Evolutionary conservation across 2,888 invertebrate species (phyloP).

Genomic region (Nemurella pictetii): DNA sequence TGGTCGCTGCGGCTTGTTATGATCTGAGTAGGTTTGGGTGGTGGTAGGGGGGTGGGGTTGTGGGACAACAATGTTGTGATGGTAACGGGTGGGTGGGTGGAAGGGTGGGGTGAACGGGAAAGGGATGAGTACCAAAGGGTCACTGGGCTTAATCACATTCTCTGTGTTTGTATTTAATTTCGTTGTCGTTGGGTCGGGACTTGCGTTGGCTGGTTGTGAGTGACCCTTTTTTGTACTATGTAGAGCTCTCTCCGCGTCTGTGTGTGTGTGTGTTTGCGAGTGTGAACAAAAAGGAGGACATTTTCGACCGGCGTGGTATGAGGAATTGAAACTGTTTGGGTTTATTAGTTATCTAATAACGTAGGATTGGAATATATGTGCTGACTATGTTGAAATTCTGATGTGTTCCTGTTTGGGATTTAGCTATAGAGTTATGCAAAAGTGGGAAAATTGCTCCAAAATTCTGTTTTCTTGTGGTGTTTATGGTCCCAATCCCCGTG

Average conservation of each 20-base stretch:
- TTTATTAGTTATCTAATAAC: background rate
- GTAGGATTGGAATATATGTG: background rate
- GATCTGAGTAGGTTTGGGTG: background rate
- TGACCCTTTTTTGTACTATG: too few species aligned
- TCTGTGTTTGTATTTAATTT: background rate
- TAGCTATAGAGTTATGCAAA: too few species aligned
- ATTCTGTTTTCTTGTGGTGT: too few species aligned
- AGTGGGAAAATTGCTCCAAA: too few species aligned
- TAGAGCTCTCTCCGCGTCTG: too few species aligned
- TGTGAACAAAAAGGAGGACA: background rate
- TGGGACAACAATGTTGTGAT: background rate
- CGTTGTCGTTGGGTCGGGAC: background rate
- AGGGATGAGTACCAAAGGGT: conserved; percentile 2
- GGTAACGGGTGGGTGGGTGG: background rate
- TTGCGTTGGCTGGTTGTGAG: too few species aligned
- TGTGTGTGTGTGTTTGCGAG: background rate
- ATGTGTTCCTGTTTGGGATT: background rate
- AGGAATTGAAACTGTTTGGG: background rate
- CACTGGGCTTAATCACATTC: background rate
- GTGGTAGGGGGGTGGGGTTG: background rate
- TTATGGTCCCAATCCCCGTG: too few species aligned
- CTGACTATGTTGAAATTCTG: background rate
- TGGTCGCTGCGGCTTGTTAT: background rate
- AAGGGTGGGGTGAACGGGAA: background rate
- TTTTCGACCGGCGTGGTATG: background rate